phyloP scores from a whole-genome alignment of 2,888 invertebrate species.

The Eurytoma adleriae region DNA sequence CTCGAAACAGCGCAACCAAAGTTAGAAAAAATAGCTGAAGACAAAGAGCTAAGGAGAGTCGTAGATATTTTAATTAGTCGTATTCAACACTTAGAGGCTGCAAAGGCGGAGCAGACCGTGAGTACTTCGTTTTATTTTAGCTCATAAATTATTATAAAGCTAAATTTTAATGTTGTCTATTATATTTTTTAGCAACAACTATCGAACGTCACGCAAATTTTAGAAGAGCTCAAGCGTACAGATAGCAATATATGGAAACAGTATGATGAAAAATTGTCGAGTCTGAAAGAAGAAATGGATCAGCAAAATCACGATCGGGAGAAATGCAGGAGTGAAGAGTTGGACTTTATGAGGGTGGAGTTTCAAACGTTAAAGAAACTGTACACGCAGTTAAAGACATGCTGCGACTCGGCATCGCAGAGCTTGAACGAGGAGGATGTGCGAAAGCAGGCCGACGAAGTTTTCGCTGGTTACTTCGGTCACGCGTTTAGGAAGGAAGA shows the following conservation, averaged over 20 bases:
- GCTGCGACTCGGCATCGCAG: slow-evolving; percentile 61
- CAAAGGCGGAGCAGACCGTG: slow-evolving; percentile 57
- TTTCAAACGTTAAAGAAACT: slow-evolving; percentile 65
- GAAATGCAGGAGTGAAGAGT: slow-evolving; percentile 60
- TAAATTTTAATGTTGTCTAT: not conserved
- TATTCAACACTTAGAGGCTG: slow-evolving; percentile 64
- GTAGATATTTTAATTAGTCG: slow-evolving; percentile 64
- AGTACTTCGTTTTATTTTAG: slow-evolving; percentile 19
- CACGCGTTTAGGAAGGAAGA: slow-evolving; percentile 62
- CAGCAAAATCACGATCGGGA: slow-evolving; percentile 51
- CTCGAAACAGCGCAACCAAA: not conserved
- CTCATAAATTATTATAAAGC: not conserved
- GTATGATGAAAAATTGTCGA: slow-evolving; percentile 62
- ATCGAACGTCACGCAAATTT: slow-evolving; percentile 59
- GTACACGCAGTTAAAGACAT: slow-evolving; percentile 65
- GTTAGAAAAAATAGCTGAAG: slow-evolving; percentile 1
- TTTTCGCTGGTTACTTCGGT: slow-evolving; percentile 66
- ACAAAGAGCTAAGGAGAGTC: slow-evolving; percentile 56
- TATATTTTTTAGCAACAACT: slow-evolving; percentile 61
- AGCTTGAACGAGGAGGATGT: slow-evolving; percentile 61
- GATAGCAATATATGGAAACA: slow-evolving; percentile 60
- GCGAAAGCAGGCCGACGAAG: slow-evolving; percentile 62
- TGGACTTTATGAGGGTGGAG: slow-evolving; percentile 66
- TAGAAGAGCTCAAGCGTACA: slow-evolving; percentile 59
- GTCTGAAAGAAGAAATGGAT: slow-evolving; percentile 61